Evolutionary conservation across 1,140 invertebrate species (phyloP), one percentile per base, ranked within the genome.

Genomic region (Sminthurides bifidus): DNA sequence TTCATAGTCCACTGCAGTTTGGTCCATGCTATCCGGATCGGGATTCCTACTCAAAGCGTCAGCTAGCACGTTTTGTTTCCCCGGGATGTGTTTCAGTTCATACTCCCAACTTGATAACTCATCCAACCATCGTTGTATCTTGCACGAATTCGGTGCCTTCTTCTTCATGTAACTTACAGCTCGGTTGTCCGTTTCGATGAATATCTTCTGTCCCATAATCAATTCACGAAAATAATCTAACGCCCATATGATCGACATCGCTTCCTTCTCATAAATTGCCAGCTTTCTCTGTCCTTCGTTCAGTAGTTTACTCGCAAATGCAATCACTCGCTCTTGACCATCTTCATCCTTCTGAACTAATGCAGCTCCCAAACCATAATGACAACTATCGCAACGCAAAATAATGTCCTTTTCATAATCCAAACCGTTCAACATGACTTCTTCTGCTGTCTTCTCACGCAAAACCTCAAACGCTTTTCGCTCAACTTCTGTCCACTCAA

Each of bases 81-180:
- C 70, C 46, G 66, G 66, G n/a, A 69, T 41, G 53, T 72, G 67
- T 0, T 58, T 15, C 14, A 68, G 52, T 52, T 57, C 46, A 19
- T 50, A 49, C 14, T 51, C 26, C 56, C 30, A 68, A 17, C 54
- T 45, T 29, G 58, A 38, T 14, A 68, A 49, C 41, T 57, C 37
- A 1, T 58, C 23, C 0, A 58, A 48, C 66, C 65, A 68, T 40
- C 63, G 29, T 5, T 17, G 23, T 8, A 63, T 24, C 33, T 59
- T 63, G 1, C 30, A 40, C 26, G 30, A 51, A 4, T 45, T 56
- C 17, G 45, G 15, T 5, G 52, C 21, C 30, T 31, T 54, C 2
- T n/a, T 21, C 5, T 57, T 33, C 17, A 63, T 15, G 37, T 57
- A 57, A 1, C 31, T 48, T 14, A 63, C 6, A 0, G 61, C 61